Base-by-base conservation (phyloP, 1,140 invertebrate species). In the Chrysopa pallens region DNA sequence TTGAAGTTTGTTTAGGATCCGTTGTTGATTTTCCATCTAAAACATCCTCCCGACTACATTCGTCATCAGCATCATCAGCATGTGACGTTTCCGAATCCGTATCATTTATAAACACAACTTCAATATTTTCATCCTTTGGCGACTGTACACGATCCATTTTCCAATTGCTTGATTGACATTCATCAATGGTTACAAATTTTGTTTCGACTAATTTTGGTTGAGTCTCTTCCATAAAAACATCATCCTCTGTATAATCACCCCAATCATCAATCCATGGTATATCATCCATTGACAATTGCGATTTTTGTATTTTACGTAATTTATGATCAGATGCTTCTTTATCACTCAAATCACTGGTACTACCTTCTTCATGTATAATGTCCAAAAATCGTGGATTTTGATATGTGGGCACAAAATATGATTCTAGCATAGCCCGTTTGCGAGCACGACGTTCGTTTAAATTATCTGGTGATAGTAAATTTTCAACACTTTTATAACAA, bases 341-440 rank as follows among this genome's bases (percentile, higher is more conserved):
- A 54, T 63, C 48, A 52, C 65, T 64, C 48, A 73, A 62, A 59
- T 76, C 58, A 56, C 56, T 46, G 59, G 5, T 23, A 64, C 66
- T 76, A 5, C 65, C 68, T 59, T 80, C 76, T 54, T 80, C 77
- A 49, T 73, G 68, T 50, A 80, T 80, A 2, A 78, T 75, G 45
- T 75, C 74, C 43, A 80, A 62, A 41, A 66, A 70, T 52, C 74
- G 64, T 14, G 69, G 69, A 46, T 69, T 65, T 36, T 69, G 62
- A 11, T 62, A 53, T 28, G 66, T 58, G 12, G 69, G 65, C 5
- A 63, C 50, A 48, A 68, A 65, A 55, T 68, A 67, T 38, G 74
- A 64, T 39, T 71, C 71, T 13, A 70, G 52, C 29, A 64, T 57
- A 12, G 62, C 66, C 38, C 73, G 69, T 53, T 72, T 77, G 47